A percentile compares a stretch with the other conserved stretches of the same genome.
phyloP scores from a whole-genome alignment of 2,113 vertebrate species.

The Hippocampus mohnikei region DNA sequence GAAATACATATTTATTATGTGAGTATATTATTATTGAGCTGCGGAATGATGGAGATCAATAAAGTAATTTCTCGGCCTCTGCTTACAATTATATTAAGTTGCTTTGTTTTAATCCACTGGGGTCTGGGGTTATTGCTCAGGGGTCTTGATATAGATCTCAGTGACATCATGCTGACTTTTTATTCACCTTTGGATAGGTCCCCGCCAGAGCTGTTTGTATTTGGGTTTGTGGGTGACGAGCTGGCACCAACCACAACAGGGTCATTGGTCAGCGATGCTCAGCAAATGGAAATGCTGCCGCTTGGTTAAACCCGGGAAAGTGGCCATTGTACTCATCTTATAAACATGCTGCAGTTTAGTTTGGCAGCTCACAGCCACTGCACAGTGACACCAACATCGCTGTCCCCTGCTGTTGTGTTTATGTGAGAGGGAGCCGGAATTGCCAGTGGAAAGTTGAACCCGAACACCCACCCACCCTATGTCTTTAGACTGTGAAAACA shows the following conservation, averaged over 20 bases:
- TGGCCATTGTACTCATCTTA: conserved; percentile 20
- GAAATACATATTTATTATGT: conserved; percentile 17
- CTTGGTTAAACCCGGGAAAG: conserved; percentile 38
- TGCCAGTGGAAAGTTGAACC: conserved; percentile 33
- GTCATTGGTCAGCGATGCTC: conserved; percentile 53
- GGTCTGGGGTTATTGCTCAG: conserved; percentile 22
- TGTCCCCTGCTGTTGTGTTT: conserved; percentile 23
- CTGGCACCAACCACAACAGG: conserved; percentile 48
- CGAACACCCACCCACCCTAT: not conserved
- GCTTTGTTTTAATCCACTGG: conserved; percentile 7
- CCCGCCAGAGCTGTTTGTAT: conserved; percentile 59
- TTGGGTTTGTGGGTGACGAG: conserved; percentile 52
- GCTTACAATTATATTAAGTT: conserved; percentile 1
- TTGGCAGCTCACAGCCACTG: not conserved
- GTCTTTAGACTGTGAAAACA: conserved; percentile 40
- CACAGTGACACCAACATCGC: conserved; percentile 8
- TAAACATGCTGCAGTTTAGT: conserved; percentile 3
- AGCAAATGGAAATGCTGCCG: conserved; percentile 56
- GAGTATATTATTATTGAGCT: conserved; percentile 13
- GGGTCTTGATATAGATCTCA: conserved; percentile 37
- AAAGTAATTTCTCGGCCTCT: not conserved
- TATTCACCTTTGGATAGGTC: conserved; percentile 53
- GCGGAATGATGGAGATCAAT: conserved; percentile 5
- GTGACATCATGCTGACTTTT: conserved; percentile 65
- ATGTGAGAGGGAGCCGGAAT: conserved; percentile 33